Conservation (phyloP, 2,113 vertebrate species). For the Maccullochella peelii region DNA sequence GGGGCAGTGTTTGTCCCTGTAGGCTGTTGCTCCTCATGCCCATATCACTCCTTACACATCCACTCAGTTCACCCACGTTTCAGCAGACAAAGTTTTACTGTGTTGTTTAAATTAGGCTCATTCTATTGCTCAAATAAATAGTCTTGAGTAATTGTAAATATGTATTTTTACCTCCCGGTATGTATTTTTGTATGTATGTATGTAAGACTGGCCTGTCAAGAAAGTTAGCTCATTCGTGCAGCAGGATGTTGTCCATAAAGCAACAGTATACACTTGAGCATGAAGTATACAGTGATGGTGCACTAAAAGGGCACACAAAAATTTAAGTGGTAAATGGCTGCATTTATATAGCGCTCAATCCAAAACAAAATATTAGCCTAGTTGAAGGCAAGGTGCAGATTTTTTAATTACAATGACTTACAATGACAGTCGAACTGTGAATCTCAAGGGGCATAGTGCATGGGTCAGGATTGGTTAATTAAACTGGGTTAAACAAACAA, state of each 20-base stretch:
- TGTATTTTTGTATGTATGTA: no score
- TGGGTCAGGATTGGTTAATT: neutral
- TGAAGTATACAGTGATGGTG: neutral
- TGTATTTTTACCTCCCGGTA: no score
- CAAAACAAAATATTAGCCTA: neutral
- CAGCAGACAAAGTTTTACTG: neutral
- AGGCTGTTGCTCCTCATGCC: neutral
- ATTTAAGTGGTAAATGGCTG: no score
- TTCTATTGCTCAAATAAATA: neutral
- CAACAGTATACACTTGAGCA: neutral
- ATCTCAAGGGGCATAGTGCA: no score
- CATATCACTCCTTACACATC: neutral
- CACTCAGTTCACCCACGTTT: neutral
- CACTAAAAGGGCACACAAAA: neutral
- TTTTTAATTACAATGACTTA: no score
- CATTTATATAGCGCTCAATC: no score
- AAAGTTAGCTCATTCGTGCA: neutral
- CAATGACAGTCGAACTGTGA: no score
- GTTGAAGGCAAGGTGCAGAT: no score
- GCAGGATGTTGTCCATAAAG: neutral
- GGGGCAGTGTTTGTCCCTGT: conserved; percentile 8
- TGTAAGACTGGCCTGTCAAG: neutral
- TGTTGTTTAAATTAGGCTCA: neutral
- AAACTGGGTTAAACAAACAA: neutral
- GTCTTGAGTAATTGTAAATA: neutral